These are phyloP conservation scores for Gadopsis bispinosus DNA, from an alignment of 2,797 vertebrate species.

Conservation along the genomic window DNA sequence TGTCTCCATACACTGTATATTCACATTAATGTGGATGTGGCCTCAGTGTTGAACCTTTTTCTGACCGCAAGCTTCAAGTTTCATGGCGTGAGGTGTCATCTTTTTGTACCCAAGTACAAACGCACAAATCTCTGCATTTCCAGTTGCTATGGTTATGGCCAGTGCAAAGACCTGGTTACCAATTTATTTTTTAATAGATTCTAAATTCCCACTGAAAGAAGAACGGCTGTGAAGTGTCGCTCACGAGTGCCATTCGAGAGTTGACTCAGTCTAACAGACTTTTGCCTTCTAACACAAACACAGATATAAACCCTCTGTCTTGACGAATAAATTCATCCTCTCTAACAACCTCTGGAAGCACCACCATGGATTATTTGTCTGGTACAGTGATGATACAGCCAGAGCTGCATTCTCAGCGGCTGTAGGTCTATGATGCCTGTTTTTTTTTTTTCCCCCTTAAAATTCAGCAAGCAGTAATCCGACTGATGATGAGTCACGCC, in stretches of 20 bases:
- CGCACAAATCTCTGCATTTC: neutral
- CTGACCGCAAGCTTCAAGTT: neutral
- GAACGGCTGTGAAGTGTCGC: neutral
- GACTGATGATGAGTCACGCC: constrained; percentile 35
- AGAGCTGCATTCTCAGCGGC: constrained; percentile 3
- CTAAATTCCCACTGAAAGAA: neutral
- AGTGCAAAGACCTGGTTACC: neutral
- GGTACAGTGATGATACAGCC: neutral
- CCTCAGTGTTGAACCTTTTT: neutral
- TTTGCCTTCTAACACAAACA: constrained; percentile 8
- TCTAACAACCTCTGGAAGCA: constrained; percentile 13
- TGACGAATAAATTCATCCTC: constrained; percentile 35
- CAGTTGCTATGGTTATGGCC: too few species aligned
- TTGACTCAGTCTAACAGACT: neutral
- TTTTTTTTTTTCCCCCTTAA: neutral
- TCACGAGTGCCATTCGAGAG: neutral
- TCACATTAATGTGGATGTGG: neutral
- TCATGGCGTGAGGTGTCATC: neutral
- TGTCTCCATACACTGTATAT: too few species aligned
- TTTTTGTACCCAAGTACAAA: neutral
- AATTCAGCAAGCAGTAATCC: constrained; percentile 17
- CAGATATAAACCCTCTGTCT: constrained; percentile 13
- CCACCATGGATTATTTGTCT: constrained; percentile 27
- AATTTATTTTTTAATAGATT: constrained; percentile 9
- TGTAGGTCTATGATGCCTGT: neutral